A percentile compares a stretch with the other conserved stretches of the same genome.
Conservation (phyloP, 2,113 vertebrate genomes). For the Pseudorasbora parva region DNA sequence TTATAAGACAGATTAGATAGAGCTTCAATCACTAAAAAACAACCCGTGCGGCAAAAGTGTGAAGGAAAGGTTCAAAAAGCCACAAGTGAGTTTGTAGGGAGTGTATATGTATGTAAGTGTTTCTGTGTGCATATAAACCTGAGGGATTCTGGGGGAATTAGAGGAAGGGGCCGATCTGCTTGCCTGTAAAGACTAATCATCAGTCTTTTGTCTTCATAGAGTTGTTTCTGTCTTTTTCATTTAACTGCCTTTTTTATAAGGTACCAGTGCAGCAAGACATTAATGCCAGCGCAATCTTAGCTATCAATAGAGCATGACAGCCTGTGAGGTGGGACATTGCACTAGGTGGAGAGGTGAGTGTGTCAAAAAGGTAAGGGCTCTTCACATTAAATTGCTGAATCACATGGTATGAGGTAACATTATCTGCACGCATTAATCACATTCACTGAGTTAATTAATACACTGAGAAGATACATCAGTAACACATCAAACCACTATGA, state of each 20-base stretch:
- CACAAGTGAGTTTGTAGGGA: conserved; percentile 47
- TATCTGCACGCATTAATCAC: conserved; percentile 12
- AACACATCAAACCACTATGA: background rate
- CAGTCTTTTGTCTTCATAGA: background rate
- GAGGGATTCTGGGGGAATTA: background rate
- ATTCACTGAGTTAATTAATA: too few relatives aligned
- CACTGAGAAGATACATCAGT: conserved; percentile 23
- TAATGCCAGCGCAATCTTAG: conserved; percentile 10
- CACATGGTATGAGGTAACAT: conserved; percentile 65
- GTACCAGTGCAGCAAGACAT: background rate
- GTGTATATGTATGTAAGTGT: background rate
- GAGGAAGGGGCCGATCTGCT: background rate
- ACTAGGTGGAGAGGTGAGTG: conserved; percentile 61
- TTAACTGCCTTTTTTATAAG: background rate
- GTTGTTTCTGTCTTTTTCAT: background rate
- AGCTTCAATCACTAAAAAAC: conserved; percentile 54
- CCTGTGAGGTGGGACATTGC: conserved; percentile 66
- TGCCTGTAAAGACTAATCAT: background rate
- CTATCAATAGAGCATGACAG: conserved; percentile 54
- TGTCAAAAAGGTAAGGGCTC: conserved; percentile 59
- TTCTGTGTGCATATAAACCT: background rate
- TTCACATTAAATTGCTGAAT: conserved; percentile 65
- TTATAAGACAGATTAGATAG: conserved; percentile 60
- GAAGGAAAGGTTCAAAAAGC: conserved; percentile 55
- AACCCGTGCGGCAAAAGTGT: conserved; percentile 38